Evolutionary conservation across 1,140 invertebrate species (phyloP).

Genomic region (Ectropis grisescens): DNA sequence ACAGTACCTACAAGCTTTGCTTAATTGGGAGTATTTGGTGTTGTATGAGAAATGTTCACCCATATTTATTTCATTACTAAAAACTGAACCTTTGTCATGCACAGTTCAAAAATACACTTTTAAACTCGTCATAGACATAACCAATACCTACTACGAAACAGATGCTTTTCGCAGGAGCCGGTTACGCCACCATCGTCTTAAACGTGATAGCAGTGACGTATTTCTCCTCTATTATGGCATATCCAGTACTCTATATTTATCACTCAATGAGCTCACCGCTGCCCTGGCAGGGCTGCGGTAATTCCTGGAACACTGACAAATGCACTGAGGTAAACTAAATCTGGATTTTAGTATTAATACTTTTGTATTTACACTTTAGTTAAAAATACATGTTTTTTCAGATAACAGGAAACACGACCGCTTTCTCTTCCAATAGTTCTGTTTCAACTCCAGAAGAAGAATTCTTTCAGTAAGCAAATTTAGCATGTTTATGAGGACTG

Average conservation of each 20-base stretch:
- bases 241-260: slow-evolving; percentile 88
- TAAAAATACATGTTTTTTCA: slow-evolving; percentile 17
- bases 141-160: too few relatives aligned
- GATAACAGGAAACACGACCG: slow-evolving; percentile 40
- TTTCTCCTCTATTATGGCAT: slow-evolving; percentile 94
- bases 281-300: slow-evolving; percentile 90
- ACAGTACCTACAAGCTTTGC: too few relatives aligned
- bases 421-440: slow-evolving; percentile 28
- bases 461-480: slow-evolving; percentile 88
- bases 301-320: slow-evolving; percentile 88
- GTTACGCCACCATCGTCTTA: slow-evolving; percentile 85
- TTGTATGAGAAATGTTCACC: too few relatives aligned
- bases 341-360: slow-evolving; percentile 8
- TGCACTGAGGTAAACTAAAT: slow-evolving; percentile 73
- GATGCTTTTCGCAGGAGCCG: slow-evolving; percentile 79
- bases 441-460: slow-evolving; percentile 83
- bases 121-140: too few relatives aligned
- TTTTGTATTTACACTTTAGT: slow-evolving; percentile 1
- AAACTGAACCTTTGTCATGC: too few relatives aligned
- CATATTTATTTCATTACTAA: too few relatives aligned
- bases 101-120: too few relatives aligned
- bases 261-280: slow-evolving; percentile 78
- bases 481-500: too few relatives aligned
- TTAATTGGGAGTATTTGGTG: too few relatives aligned
- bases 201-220: slow-evolving; percentile 93